phyloP scores from a whole-genome alignment of 2,797 vertebrate species.

The Oophaga sylvatica region DNA sequence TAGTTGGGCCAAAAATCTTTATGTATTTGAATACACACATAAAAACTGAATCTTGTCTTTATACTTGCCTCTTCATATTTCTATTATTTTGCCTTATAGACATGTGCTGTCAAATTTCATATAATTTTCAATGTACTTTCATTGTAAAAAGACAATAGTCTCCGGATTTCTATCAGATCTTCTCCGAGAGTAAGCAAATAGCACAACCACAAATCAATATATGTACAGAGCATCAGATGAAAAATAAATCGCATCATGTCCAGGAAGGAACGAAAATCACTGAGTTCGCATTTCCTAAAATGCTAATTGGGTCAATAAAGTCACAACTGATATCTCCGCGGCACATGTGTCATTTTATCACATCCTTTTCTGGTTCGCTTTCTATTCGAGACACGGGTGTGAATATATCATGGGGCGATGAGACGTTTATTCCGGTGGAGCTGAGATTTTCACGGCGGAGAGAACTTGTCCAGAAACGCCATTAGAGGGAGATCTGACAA shows the following conservation, averaged over 20 bases:
- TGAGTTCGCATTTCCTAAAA: conserved; percentile 29
- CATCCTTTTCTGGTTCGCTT: background rate
- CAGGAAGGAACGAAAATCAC: conserved; percentile 9
- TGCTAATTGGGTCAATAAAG: conserved; percentile 18
- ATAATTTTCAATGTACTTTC: conserved; percentile 22
- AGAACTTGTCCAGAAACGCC: background rate
- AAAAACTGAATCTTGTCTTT: background rate
- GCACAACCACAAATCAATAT: conserved; percentile 35
- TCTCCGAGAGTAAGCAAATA: conserved; percentile 47
- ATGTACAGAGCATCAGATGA: conserved; percentile 2
- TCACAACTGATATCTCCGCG: background rate
- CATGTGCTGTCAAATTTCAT: conserved; percentile 25
- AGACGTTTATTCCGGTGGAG: background rate
- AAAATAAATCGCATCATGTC: conserved; percentile 39
- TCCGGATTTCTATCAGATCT: conserved; percentile 30
- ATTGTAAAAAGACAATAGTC: conserved; percentile 17
- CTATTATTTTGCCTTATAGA: background rate
- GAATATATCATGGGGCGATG: background rate
- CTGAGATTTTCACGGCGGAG: background rate
- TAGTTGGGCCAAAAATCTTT: too few species aligned
- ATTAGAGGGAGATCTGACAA: conserved; percentile 52
- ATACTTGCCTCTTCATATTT: background rate
- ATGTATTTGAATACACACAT: background rate
- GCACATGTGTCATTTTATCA: conserved; percentile 24
- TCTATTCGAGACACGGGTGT: background rate